These are phyloP conservation scores for Umimayanthus kanabou DNA, from an alignment of 92 coral and sea anemone genomes.

Conservation along the genomic window DNA sequence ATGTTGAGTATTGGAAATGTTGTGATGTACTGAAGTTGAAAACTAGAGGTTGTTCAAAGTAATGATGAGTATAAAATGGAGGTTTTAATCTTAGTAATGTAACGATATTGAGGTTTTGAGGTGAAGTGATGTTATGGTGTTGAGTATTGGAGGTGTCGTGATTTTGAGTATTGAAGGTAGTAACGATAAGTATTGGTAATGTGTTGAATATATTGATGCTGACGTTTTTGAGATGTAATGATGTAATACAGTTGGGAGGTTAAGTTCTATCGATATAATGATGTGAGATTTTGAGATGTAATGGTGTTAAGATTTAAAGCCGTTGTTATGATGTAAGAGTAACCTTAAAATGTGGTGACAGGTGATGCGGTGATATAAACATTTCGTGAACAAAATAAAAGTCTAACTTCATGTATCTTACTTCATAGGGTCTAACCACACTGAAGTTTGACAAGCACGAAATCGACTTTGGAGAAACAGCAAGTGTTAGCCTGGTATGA, in stretches of 20 bases:
- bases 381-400: background rate
- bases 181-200: too few relatives aligned
- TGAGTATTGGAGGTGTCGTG: background rate
- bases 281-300: background rate
- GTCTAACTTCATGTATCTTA: background rate
- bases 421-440: slow-evolving; percentile 75
- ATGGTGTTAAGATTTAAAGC: background rate
- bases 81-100: background rate
- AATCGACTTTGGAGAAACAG: slow-evolving; percentile 67
- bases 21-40: background rate
- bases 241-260: background rate
- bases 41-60: background rate
- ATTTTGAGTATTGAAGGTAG: background rate
- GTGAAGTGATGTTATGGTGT: background rate
- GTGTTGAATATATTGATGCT: too few relatives aligned
- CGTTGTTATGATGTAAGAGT: background rate
- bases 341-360: background rate
- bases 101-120: background rate
- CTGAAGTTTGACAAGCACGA: slow-evolving; percentile 77
- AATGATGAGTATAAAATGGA: too few relatives aligned
- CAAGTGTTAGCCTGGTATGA: slow-evolving; percentile 91
- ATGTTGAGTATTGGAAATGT: background rate
- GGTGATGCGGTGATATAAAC: too few relatives aligned
- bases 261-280: too few relatives aligned
- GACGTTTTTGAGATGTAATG: background rate